phyloP scores from a whole-genome alignment of 2,888 invertebrate species.

The Amblyjoppa fuscipennis region DNA sequence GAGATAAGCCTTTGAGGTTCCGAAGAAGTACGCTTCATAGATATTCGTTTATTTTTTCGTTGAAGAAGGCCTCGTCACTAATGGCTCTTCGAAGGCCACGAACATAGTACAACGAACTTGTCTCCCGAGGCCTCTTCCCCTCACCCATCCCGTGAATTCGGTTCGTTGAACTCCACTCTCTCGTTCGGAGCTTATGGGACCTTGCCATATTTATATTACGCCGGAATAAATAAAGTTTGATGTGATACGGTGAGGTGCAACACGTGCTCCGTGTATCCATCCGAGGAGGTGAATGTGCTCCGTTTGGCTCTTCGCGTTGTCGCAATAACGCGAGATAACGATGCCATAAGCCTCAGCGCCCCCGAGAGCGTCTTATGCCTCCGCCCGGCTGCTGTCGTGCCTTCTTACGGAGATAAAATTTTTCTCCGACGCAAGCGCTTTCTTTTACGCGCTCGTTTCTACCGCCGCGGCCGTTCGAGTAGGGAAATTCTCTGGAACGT shows the following conservation, averaged over 20 bases:
- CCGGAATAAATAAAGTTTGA: slow-evolving; percentile 49
- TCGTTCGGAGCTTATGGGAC: slow-evolving; percentile 44
- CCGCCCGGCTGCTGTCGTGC: slow-evolving; percentile 26
- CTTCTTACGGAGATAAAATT: slow-evolving; percentile 51
- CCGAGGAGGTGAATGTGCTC: slow-evolving; percentile 25
- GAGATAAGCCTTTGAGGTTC: background rate
- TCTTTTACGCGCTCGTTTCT: background rate
- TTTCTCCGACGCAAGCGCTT: slow-evolving; percentile 33
- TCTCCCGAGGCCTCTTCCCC: background rate
- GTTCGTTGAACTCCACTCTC: slow-evolving; percentile 75
- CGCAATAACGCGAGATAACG: slow-evolving; percentile 62
- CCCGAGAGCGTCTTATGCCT: slow-evolving; percentile 62
- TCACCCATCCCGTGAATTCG: slow-evolving; percentile 65
- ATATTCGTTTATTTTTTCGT: slow-evolving; percentile 11
- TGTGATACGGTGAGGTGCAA: slow-evolving; percentile 23
- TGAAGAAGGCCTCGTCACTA: slow-evolving; percentile 51
- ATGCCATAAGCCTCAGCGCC: slow-evolving; percentile 51
- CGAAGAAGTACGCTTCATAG: background rate
- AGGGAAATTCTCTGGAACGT: background rate
- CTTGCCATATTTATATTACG: slow-evolving; percentile 21
- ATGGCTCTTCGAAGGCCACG: slow-evolving; percentile 74
- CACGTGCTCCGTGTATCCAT: slow-evolving; percentile 46
- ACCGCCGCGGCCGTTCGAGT: background rate
- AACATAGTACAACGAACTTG: slow-evolving; percentile 40
- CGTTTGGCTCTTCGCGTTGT: slow-evolving; percentile 32